Evolutionary conservation across 2,888 invertebrate genomes (phyloP), one percentile per base, ranked within the genome.

Genomic region (Drosophila aldrichi): DNA sequence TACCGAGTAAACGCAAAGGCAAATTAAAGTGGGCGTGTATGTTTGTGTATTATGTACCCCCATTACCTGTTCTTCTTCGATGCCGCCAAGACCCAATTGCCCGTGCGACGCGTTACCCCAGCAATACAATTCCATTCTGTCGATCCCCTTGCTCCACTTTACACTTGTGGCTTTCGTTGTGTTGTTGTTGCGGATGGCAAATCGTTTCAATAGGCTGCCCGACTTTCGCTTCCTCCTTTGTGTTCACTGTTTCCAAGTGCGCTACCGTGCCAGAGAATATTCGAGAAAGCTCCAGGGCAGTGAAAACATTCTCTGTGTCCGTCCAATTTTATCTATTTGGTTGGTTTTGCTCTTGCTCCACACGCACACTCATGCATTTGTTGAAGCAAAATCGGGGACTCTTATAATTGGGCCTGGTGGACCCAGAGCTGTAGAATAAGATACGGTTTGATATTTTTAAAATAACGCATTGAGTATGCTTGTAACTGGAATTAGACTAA

Each of bases 21-120:
- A 12, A 2, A 54, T 56, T 32, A 14, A 10, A 22, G 34, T 3
- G 38, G 5, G 29, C 43, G 40, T 5, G 5, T 18, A n/a, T 40
- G 6, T 10, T 54, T 22, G 3, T 7, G 40, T n/a, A 40, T 34
- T 18, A 4, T 1, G 14, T 5, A 5, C 0, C 20, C 14, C 9
- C 4, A 43, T 86, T 82, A 93, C 93, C 85, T 95, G 94, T 85
- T 96, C 95, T 52, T 96, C 96, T 90, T 96, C 96, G 70, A 96
- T 95, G 14, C 96, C 96, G 34, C 96, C 97, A 18, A 97, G 92
- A 1, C 97, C 97, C 29, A 97, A 93, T 93, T 97, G 96, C 3
- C 97, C 97, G 90, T 96, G 95, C 38, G 94, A 93, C 4, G 96
- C 95, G 89, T 95, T 95, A 10, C 97, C 97, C 97, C 97, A 97